Evolutionary conservation across 1,140 invertebrate species (phyloP).

Genomic region (Plectus sambesii): DNA sequence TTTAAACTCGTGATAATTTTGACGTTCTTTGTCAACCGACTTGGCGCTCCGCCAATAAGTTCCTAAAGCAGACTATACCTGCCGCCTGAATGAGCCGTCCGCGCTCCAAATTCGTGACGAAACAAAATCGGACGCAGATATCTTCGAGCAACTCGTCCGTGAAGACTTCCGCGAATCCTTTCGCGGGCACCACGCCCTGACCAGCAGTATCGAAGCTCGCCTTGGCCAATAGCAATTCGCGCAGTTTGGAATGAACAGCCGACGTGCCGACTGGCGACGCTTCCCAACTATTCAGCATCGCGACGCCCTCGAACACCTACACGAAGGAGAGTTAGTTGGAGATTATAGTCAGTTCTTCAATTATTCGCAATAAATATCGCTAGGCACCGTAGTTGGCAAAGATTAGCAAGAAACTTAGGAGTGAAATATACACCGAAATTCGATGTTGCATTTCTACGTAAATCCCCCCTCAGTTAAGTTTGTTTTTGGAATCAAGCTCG

Average conservation of each 20-base stretch:
- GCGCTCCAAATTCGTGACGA: constrained; percentile 23
- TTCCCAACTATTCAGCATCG: constrained; percentile 66
- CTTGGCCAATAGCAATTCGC: neutral
- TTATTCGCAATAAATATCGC: too few relatives aligned
- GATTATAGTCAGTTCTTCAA: too few relatives aligned
- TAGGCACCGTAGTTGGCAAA: too few relatives aligned
- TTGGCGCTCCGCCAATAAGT: neutral
- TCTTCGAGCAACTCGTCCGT: constrained; percentile 9
- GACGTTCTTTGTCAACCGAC: constrained; percentile 5
- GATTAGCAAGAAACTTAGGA: too few relatives aligned
- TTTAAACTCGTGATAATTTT: neutral
- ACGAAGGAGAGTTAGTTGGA: too few relatives aligned
- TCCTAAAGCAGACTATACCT: neutral
- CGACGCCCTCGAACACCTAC: constrained; percentile 63
- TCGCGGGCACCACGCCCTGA: too few relatives aligned
- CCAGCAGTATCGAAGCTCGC: neutral
- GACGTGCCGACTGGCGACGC: constrained; percentile 58
- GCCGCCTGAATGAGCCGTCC: neutral
- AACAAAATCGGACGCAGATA: constrained; percentile 3
- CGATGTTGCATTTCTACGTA: too few relatives aligned
- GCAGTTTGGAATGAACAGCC: too few relatives aligned
- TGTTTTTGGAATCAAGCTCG: neutral
- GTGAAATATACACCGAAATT: too few relatives aligned
- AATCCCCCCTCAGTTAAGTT: too few relatives aligned
- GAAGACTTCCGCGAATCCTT: constrained; percentile 56